Evolutionary conservation across 64 coral and sea anemone genomes (phyloP).

Genomic region (Catalaphyllia jardinei): DNA sequence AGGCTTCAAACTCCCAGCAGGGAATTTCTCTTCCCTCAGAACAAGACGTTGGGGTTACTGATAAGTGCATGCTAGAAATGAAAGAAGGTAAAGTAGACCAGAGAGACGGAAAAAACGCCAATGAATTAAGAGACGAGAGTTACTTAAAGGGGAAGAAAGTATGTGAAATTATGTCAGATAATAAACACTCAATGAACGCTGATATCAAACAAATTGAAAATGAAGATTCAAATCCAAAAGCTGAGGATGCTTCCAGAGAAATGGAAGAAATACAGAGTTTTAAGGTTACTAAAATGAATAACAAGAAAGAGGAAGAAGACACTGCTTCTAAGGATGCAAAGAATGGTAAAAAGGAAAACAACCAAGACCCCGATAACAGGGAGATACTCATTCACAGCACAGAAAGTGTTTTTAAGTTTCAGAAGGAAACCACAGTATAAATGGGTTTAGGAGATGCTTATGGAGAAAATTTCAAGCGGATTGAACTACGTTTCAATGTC

Average conservation of each 20-base stretch:
- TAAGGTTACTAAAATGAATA: background rate
- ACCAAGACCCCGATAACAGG: background rate
- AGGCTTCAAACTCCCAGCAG: background rate
- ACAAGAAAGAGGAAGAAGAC: background rate
- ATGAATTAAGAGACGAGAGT: background rate
- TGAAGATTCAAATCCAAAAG: background rate
- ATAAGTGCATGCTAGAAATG: background rate
- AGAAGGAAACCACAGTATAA: conserved; percentile 29
- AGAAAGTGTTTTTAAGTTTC: background rate
- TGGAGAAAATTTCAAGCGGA: background rate
- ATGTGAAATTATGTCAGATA: background rate
- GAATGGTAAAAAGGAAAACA: background rate
- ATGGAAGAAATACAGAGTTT: background rate
- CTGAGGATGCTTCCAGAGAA: background rate
- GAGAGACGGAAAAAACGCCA: background rate
- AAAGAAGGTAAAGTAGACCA: background rate
- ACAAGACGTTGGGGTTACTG: background rate
- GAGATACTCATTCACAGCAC: background rate
- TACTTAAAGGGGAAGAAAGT: background rate
- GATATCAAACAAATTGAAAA: background rate
- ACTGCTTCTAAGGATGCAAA: background rate
- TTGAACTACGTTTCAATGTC: too few relatives aligned
- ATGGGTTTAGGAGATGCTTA: background rate
- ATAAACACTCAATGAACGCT: background rate
- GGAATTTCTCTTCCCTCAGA: background rate